phyloP scores from a whole-genome alignment of 2,113 vertebrate species.

The Promerops cafer region DNA sequence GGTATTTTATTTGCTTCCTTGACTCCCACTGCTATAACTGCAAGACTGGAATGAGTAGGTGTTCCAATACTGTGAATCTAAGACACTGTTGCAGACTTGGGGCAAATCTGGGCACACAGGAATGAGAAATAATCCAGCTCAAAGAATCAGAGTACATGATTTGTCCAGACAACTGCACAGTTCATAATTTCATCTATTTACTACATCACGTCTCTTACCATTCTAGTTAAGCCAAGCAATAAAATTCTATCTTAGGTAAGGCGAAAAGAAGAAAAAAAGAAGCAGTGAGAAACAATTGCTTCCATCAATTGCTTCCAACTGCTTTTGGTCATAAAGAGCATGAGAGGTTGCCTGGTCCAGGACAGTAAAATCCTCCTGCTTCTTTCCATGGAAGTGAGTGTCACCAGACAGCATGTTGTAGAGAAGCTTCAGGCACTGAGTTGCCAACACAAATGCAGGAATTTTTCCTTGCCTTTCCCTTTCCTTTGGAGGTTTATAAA shows the following conservation, averaged over 20 bases:
- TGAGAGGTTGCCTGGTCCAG: background rate
- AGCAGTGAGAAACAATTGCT: background rate
- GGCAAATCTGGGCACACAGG: background rate
- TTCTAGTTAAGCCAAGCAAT: background rate
- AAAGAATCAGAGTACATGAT: background rate
- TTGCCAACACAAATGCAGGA: background rate
- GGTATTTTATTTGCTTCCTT: background rate
- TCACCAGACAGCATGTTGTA: background rate
- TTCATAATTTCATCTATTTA: background rate
- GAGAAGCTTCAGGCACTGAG: background rate
- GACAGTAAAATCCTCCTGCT: background rate
- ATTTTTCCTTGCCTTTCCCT: background rate
- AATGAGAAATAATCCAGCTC: background rate
- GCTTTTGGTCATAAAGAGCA: background rate
- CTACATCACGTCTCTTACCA: background rate
- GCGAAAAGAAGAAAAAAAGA: background rate
- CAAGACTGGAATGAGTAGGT: background rate
- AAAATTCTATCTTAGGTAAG: background rate
- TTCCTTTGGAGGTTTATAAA: background rate
- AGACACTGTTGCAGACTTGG: background rate
- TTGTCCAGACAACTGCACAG: background rate
- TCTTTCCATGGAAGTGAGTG: background rate
- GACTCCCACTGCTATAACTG: background rate
- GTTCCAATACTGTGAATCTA: background rate
- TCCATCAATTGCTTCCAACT: too few relatives aligned